Conservation (phyloP, 2,888 invertebrate species). For the Noctua fimbriata region DNA sequence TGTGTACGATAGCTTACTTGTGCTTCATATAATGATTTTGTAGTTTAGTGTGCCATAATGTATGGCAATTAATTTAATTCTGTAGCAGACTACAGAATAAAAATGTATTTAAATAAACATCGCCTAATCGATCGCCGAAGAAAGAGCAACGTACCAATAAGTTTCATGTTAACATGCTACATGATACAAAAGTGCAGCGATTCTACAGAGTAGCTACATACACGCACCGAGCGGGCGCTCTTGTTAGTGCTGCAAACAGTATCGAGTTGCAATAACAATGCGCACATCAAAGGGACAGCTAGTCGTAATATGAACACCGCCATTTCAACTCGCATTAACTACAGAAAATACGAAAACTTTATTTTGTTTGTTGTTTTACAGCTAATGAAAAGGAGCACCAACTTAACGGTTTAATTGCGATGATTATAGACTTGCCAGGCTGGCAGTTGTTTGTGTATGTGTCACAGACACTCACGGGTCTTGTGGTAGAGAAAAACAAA, state of each 20-base stretch:
- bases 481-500: neutral
- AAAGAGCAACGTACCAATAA: slow-evolving; percentile 1
- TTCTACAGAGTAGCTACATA: neutral
- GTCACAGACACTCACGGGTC: neutral
- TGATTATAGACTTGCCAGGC: neutral
- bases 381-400: neutral
- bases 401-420: neutral
- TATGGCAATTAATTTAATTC: neutral
- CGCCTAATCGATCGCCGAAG: neutral
- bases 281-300: slow-evolving; percentile 40
- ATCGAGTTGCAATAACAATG: slow-evolving; percentile 41
- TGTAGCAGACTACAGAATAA: neutral
- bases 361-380: slow-evolving; percentile 24
- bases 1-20: slow-evolving; percentile 1
- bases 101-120: neutral
- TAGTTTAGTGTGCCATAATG: neutral
- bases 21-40: neutral
- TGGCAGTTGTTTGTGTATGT: neutral
- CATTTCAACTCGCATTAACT: slow-evolving; percentile 24
- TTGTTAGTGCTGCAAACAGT: slow-evolving; percentile 32
- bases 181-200: slow-evolving; percentile 4
- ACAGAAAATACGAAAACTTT: neutral
- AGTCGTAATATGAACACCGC: slow-evolving; percentile 21
- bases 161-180: neutral
- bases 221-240: slow-evolving; percentile 11